phyloP scores from a whole-genome alignment of 2,797 vertebrate species.

The Aythya fuligula region DNA sequence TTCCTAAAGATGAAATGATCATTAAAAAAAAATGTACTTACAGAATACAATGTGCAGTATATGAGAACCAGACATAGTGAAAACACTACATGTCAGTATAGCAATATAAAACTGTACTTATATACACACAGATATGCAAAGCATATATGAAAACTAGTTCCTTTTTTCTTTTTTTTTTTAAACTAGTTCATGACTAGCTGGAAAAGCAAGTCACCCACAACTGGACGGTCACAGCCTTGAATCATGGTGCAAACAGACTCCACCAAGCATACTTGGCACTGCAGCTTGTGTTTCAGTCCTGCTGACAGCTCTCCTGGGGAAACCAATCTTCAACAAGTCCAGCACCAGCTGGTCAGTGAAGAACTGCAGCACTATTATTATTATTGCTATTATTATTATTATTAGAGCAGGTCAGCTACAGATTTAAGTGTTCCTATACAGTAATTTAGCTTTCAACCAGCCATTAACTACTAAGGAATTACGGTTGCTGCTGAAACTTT shows the following conservation, averaged over 20 bases:
- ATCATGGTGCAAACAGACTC: constrained; percentile 1
- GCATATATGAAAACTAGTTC: neutral
- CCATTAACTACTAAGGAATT: neutral
- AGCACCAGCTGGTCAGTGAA: constrained; percentile 16
- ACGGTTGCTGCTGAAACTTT: neutral
- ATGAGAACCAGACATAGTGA: constrained; percentile 46
- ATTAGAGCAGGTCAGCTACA: neutral
- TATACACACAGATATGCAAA: constrained; percentile 46
- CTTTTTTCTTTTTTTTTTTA: neutral
- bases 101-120: constrained; percentile 60
- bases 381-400: neutral
- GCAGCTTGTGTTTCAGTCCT: neutral
- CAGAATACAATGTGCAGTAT: constrained; percentile 1
- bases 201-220: neutral
- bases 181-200: neutral
- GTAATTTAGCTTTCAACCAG: neutral
- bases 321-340: neutral
- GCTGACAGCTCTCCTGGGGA: neutral
- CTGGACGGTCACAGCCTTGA: neutral
- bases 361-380: neutral
- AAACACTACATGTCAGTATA: constrained; percentile 37
- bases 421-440: neutral
- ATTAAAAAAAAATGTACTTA: neutral
- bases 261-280: neutral
- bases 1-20: constrained; percentile 13